Conservation (phyloP, 1,140 invertebrate genomes). For the Lysiphlebus fabarum region DNA sequence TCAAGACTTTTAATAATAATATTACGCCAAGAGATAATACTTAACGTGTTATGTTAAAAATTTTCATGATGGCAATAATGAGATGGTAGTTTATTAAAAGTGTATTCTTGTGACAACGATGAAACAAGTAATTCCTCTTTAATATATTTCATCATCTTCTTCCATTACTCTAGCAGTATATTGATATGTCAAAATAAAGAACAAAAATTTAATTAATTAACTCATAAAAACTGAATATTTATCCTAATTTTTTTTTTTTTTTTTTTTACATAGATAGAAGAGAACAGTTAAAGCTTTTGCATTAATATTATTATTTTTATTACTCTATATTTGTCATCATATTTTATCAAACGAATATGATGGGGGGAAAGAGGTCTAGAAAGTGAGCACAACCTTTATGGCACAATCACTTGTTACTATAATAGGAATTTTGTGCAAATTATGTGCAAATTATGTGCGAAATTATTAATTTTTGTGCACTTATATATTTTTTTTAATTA, state of each 20-base stretch:
- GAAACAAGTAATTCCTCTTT: constrained; percentile 8
- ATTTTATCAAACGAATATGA: too few relatives aligned
- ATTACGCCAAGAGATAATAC: constrained; percentile 17
- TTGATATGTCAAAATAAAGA: neutral
- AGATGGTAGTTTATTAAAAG: constrained; percentile 29
- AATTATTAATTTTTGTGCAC: too few relatives aligned
- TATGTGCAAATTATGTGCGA: too few relatives aligned
- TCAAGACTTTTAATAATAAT: constrained; percentile 29
- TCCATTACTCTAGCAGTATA: neutral
- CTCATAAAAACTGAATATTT: neutral
- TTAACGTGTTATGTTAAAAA: constrained; percentile 5
- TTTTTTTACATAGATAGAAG: neutral
- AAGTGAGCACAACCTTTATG: too few relatives aligned
- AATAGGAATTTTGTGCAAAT: too few relatives aligned
- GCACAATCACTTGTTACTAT: too few relatives aligned
- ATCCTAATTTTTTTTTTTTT: constrained; percentile 1
- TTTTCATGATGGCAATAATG: constrained; percentile 22
- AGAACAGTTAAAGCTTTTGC: too few relatives aligned
- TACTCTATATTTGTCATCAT: neutral
- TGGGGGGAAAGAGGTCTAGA: too few relatives aligned
- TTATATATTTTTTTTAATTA: too few relatives aligned
- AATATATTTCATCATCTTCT: neutral
- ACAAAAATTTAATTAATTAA: neutral
- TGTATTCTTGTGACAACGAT: constrained; percentile 22
- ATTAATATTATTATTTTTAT: neutral